Conservation (phyloP, 2,797 vertebrate genomes). For the Lutjanus argentimaculatus region DNA sequence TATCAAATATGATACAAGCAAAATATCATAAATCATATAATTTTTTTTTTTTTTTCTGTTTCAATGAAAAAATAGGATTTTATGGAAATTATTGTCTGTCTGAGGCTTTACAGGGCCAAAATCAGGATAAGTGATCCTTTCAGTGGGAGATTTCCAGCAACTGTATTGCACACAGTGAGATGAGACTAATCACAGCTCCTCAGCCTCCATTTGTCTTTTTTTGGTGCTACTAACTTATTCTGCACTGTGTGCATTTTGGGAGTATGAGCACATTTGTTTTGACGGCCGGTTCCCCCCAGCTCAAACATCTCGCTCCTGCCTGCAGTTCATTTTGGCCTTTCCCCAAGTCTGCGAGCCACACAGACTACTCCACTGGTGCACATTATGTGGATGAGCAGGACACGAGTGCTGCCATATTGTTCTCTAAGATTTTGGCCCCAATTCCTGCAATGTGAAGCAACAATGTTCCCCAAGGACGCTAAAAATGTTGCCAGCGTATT, state of each 20-base stretch:
- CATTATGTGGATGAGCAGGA: slow-evolving; percentile 70
- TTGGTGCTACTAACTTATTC: slow-evolving; percentile 59
- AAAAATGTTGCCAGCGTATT: slow-evolving; percentile 68
- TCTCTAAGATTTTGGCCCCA: slow-evolving; percentile 73
- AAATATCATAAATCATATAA: no score
- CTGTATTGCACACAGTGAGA: slow-evolving; percentile 23
- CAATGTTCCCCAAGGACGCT: slow-evolving; percentile 57
- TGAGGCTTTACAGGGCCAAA: background rate
- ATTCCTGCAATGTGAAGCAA: slow-evolving; percentile 59
- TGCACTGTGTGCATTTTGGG: slow-evolving; percentile 59
- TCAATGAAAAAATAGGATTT: no score
- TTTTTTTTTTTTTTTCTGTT: no score
- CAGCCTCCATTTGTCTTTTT: slow-evolving; percentile 40
- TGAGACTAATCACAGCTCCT: slow-evolving; percentile 45
- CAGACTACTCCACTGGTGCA: slow-evolving; percentile 69
- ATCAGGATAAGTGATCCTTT: slow-evolving; percentile 7
- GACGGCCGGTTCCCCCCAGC: slow-evolving; percentile 50
- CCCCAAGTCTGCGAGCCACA: slow-evolving; percentile 61
- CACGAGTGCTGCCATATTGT: slow-evolving; percentile 75
- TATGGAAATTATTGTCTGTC: no score
- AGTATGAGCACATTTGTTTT: slow-evolving; percentile 65
- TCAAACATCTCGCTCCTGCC: slow-evolving; percentile 63
- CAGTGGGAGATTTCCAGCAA: slow-evolving; percentile 5
- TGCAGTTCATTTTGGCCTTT: slow-evolving; percentile 69
- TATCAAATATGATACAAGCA: no score